Evolutionary conservation across 2,888 invertebrate species (phyloP).

Genomic region (Halictus ligatus): DNA sequence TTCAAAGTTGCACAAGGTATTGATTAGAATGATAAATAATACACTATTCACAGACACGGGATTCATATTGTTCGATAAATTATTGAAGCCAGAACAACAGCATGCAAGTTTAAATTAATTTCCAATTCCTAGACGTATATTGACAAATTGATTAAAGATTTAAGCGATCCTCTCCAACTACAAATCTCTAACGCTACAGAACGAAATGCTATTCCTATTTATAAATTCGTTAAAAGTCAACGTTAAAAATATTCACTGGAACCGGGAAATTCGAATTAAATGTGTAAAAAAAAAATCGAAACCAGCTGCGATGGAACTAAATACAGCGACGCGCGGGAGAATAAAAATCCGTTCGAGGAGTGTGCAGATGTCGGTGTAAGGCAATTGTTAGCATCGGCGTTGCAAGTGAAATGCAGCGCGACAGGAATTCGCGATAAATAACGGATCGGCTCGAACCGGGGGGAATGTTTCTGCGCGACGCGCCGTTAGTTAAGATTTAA

Average conservation of each 20-base stretch:
- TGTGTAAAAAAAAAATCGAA: not conserved
- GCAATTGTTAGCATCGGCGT: not conserved
- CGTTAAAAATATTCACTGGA: no score
- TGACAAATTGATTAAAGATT: not conserved
- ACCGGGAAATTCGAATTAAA: not conserved
- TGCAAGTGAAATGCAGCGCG: not conserved
- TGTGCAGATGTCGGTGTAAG: not conserved
- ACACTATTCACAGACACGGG: not conserved
- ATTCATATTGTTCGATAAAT: not conserved
- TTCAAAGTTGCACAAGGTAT: not conserved
- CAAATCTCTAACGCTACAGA: no score
- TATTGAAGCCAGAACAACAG: not conserved
- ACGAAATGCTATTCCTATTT: no score
- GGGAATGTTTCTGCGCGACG: not conserved
- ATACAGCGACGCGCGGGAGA: not conserved
- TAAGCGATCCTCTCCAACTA: not conserved
- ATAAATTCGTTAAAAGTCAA: no score
- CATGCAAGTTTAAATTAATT: not conserved
- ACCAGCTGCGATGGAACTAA: not conserved
- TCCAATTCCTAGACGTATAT: not conserved
- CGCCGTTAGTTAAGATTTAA: slow-evolving; percentile 16
- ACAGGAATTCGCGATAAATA: not conserved
- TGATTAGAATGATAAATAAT: not conserved
- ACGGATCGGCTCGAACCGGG: not conserved
- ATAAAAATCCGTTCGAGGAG: not conserved